Base-by-base conservation (phyloP, 2,888 invertebrate species). In the Lasioglossum vierecki region DNA sequence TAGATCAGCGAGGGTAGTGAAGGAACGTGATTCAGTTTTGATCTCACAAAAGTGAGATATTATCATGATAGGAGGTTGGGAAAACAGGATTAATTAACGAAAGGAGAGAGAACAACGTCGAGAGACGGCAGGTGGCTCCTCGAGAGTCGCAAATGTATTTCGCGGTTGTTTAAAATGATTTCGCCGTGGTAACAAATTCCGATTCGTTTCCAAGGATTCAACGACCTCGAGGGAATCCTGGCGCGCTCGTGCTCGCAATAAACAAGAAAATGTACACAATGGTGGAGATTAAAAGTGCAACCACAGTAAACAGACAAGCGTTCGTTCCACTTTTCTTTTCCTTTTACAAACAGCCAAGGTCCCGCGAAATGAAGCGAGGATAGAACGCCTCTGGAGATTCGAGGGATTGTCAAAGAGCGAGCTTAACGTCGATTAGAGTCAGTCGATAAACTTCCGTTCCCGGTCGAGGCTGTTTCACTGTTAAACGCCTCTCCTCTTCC, bases 201-300 rank as follows among this genome's bases (percentile, higher is more conserved):
- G 26, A n/a, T 60, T 49, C 41, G 60, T 49, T 35, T n/a, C 22
- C 60, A 39, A 68, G 57, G 80, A 74, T 73, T 60, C 44, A 68
- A 35, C 26, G 5, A 30, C 41, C 73, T 73, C 60, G 26, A 46
- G 73, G 77, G 44, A 82, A 60, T 77, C 76, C 73, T 53, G 57
- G 39, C 68, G 35, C 15, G 41, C 66, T 73, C 63, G 66, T 75
- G 68, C 71, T 30, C 35, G n/a, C 68, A 82, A 83, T 82, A 77
- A 83, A 77, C 60, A 46, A 57, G 73, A 49, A 46, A 70, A 35
- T 76, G 76, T 83, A 73, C 68, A 70, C 57, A 76, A 76, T 82
- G 63, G 57, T 76, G 82, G 66, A 68, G 83, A 84, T 84, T 84
- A 82, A 84, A 82, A 84, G 77, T 82, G 82, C 70, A 78, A 82